Percentiles rank a stretch among this genome's conserved stretches.
These are phyloP conservation scores for Actinemys pallida DNA, from an alignment of 2,113 vertebrate genomes.

Conservation along the genomic window DNA sequence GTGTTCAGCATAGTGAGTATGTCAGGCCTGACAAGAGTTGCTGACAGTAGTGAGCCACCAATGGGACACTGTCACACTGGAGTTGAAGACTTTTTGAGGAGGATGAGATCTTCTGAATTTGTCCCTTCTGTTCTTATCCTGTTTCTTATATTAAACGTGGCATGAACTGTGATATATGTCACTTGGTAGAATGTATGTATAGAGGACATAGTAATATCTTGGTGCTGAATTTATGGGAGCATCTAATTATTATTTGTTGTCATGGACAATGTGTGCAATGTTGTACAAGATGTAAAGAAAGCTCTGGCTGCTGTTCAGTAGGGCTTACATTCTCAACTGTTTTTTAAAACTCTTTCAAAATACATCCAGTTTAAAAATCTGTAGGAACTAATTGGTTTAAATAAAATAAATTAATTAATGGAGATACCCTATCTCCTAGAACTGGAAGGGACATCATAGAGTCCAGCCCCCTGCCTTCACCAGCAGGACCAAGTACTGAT, in stretches of 20 bases:
- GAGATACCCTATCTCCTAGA: too few species aligned
- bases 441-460: too few species aligned
- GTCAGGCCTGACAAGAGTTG: neutral
- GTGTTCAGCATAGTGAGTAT: neutral
- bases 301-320: neutral
- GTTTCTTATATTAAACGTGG: neutral
- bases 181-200: neutral
- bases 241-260: neutral
- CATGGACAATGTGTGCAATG: neutral
- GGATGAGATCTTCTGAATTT: neutral
- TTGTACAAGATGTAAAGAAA: neutral
- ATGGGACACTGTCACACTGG: neutral
- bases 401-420: too few species aligned
- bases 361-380: neutral
- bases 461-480: too few species aligned
- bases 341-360: neutral
- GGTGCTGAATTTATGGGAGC: neutral
- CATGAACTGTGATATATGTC: neutral
- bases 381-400: neutral
- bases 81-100: neutral
- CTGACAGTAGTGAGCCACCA: neutral
- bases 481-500: too few species aligned
- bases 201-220: neutral
- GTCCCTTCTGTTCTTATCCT: neutral
- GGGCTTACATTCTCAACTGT: neutral